Evolutionary conservation across 2,113 vertebrate species (phyloP), one percentile per base, ranked within the genome.

Genomic region (Bambusicola thoracicus): DNA sequence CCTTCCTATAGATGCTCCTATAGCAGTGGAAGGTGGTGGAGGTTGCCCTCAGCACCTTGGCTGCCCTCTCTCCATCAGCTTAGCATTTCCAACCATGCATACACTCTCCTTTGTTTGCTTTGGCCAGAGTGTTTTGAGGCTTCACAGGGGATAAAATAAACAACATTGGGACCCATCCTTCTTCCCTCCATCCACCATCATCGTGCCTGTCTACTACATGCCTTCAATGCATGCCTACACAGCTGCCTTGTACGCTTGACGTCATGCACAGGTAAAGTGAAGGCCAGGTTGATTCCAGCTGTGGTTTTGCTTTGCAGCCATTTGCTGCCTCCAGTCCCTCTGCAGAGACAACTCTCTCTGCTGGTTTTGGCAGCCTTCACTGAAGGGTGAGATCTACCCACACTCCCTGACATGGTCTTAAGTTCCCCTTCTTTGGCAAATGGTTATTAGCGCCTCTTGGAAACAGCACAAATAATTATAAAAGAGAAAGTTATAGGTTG

Each of bases 331-430:
- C 80, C 75, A 85, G 51, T 27, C 29, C 21, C 62, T 76, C 73
- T 44, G 56, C 38, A 22, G 81, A 66, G 24, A 46, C 24, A 27
- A 44, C 34, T 77, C 17, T 38, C 53, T 49, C 19, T 44, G 44
- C 51, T 46, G 55, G 38, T 41, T 92, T 48, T 5, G 19, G 22
- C 36, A 43, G 5, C 29, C 5, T 34, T 75, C 36, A 51, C 18
- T 10, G 51, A 67, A 38, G 32, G 13, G 20, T 40, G 38, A 43
- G 14, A 13, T 41, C 20, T 22, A n/a, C 18, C 21, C 0, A 0
- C 6, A 1, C 22, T 49, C 38, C 36, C 21, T 19, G 24, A 41
- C 7, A 30, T 0, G 2, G 36, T 24, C 41, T 85, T 34, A 58
- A 75, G 41, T 32, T 51, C 24, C 43, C 16, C 24, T 44, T 66